Evolutionary conservation across 2,113 vertebrate species (phyloP).

Genomic region (Phyllopteryx taeniolatus): DNA sequence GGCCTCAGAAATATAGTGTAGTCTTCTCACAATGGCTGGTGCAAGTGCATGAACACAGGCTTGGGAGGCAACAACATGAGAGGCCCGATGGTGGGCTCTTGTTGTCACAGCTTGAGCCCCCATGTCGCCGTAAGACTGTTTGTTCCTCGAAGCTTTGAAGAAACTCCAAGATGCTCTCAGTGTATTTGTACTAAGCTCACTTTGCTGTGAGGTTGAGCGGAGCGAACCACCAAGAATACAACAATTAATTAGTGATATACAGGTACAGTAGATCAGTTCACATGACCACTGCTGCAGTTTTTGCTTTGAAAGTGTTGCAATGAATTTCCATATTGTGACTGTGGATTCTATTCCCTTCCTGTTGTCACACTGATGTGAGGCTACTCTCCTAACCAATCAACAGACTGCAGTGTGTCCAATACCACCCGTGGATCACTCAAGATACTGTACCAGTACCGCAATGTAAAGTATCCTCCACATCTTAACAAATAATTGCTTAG

Average conservation of each 20-base stretch:
- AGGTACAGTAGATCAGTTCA: too few species aligned
- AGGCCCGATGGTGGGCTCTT: constrained; percentile 51
- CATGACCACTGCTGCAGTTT: too few species aligned
- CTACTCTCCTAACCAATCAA: too few species aligned
- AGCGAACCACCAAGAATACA: constrained; percentile 25
- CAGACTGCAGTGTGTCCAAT: not conserved
- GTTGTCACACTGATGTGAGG: too few species aligned
- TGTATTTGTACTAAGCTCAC: constrained; percentile 21
- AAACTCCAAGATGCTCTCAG: constrained; percentile 55
- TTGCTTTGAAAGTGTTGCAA: too few species aligned
- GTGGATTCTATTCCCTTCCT: too few species aligned
- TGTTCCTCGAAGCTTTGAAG: constrained; percentile 56
- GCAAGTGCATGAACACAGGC: constrained; percentile 52
- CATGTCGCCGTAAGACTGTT: constrained; percentile 50
- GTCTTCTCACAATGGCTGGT: constrained; percentile 63
- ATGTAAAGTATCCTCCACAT: not conserved
- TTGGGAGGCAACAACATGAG: constrained; percentile 57
- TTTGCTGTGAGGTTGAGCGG: constrained; percentile 20
- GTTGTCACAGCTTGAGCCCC: constrained; percentile 31
- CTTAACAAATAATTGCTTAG: not conserved
- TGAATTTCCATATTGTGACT: too few species aligned
- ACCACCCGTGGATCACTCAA: not conserved
- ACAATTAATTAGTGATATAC: constrained; percentile 16
- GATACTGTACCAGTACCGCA: not conserved
- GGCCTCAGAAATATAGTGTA: constrained; percentile 64